Evolutionary conservation across 2,113 vertebrate species (phyloP).

Genomic region (Pristiophorus japonicus): DNA sequence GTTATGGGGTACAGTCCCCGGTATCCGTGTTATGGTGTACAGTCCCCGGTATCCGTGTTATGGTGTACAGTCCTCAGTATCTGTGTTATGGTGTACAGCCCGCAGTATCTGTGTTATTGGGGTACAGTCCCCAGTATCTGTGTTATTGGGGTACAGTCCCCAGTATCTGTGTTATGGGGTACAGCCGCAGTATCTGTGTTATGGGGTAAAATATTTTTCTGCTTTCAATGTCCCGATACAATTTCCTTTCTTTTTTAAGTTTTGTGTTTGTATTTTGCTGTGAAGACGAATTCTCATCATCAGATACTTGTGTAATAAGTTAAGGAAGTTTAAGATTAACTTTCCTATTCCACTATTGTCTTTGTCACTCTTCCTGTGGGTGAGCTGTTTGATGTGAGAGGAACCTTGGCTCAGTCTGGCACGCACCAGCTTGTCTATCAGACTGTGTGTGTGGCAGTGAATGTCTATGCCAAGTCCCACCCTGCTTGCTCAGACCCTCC

Average conservation of each 20-base stretch:
- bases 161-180: no score
- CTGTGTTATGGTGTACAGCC: no score
- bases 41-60: no score
- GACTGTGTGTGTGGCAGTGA: neutral
- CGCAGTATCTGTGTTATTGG: neutral
- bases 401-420: neutral
- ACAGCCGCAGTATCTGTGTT: no score
- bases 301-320: neutral
- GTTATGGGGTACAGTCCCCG: no score
- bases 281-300: neutral
- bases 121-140: no score
- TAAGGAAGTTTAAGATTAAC: neutral
- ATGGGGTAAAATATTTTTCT: no score
- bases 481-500: neutral
- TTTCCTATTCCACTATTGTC: neutral
- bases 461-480: neutral
- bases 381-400: neutral
- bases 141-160: no score
- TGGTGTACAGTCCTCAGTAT: no score
- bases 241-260: neutral
- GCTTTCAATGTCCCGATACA: no score
- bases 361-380: neutral
- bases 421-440: neutral
- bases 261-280: neutral
- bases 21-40: no score